Evolutionary conservation across 2,113 vertebrate genomes (phyloP).

Genomic region (Puntigrus tetrazona): DNA sequence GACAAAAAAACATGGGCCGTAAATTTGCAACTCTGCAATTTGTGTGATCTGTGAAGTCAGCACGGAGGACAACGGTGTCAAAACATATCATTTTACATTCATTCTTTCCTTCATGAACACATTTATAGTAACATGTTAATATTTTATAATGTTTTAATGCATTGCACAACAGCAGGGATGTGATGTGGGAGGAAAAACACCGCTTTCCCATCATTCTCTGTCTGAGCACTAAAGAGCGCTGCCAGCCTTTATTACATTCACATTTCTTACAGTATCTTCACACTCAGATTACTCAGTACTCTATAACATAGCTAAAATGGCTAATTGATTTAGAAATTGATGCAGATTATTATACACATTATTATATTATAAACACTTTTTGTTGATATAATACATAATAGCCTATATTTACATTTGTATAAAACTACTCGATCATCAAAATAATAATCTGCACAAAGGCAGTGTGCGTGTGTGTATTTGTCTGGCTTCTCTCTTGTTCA

Average conservation of each 20-base stretch:
- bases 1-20: constrained; percentile 61
- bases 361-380: no score
- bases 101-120: background rate
- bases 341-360: no score
- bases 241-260: background rate
- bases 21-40: background rate
- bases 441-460: background rate
- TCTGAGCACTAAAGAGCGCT: background rate
- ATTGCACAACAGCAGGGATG: background rate
- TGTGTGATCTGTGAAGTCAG: background rate
- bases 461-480: background rate
- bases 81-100: constrained; percentile 1
- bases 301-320: background rate
- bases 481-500: background rate
- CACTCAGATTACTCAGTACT: background rate
- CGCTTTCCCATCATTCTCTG: background rate
- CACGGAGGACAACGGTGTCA: background rate
- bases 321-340: background rate
- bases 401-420: background rate
- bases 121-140: background rate
- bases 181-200: background rate
- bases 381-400: no score
- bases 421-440: background rate
- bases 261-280: background rate
- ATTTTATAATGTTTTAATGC: background rate